These are phyloP conservation scores for Calonectris borealis DNA, from an alignment of 2,113 vertebrate genomes.

Conservation along the genomic window DNA sequence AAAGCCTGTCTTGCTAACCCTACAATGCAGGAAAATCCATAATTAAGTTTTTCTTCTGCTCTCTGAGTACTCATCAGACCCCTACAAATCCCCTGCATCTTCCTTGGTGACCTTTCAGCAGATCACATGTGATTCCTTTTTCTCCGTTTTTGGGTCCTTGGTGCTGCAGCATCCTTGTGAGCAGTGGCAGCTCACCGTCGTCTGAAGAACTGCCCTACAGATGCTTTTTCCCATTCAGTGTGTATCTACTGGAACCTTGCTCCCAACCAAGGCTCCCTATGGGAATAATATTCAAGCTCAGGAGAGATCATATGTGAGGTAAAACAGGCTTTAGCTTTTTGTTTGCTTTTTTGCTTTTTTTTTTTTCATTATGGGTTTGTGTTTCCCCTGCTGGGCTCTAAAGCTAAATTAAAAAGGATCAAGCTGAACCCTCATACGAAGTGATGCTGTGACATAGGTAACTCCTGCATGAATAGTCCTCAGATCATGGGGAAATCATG, in stretches of 20 bases:
- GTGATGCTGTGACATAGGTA: background rate
- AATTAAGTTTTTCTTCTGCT: background rate
- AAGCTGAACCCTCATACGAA: background rate
- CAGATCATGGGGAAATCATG: background rate
- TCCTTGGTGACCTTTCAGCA: background rate
- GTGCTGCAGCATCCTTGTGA: background rate
- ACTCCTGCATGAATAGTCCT: background rate
- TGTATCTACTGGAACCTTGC: background rate
- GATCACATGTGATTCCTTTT: background rate
- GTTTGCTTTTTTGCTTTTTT: no score
- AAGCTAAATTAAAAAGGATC: background rate
- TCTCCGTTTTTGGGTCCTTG: background rate
- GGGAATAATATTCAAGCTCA: background rate
- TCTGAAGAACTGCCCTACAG: background rate
- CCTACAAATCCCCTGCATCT: background rate
- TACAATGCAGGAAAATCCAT: background rate
- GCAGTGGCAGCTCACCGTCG: background rate
- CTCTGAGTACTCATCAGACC: background rate
- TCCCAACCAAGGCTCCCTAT: background rate
- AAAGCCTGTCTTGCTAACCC: background rate
- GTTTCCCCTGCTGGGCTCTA: background rate
- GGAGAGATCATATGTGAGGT: background rate
- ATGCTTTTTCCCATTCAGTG: background rate
- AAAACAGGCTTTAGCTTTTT: background rate
- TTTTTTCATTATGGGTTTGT: background rate